Base-by-base conservation (phyloP, 1,140 invertebrate genomes). In the Galleria mellonella region DNA sequence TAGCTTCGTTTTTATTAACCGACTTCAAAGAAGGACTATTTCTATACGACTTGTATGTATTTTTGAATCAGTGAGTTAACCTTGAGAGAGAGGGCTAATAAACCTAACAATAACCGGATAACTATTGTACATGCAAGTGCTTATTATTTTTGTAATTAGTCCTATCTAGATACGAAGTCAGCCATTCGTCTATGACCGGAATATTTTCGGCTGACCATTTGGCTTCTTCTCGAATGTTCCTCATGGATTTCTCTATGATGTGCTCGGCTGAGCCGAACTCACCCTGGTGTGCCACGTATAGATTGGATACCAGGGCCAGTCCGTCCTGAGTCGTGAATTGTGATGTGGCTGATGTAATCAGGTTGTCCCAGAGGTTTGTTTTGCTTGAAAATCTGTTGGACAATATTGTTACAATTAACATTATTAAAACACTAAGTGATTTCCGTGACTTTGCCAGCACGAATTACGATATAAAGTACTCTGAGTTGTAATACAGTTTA, bases 241-340 rank as follows among this genome's bases (percentile, higher is more conserved):
- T 89, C 53, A 92, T 78, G 0, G 91, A 90, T 53, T 90, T 90
- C 61, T 90, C 88, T 7, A 93, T 89, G 10, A 92, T 89, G 29
- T 89, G 88, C 32, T 92, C 89, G 0, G 91, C 90, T 9, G 89
- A 89, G 0, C 90, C 91, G 44, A 92, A 91, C 55, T 92, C 88
- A 1, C 87, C 88, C 47, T 88, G 77, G 32, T 88, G 85, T 27
- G 87, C 60, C 5, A 87, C 72, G 40, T 92, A 91, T 0, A 93
- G 57, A 27, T 89, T 86, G 0, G 87, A 87, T 0, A 93, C 92
- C 79, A 90, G 87, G 29, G 92, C 88, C 13, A 92, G 82, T 7
- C 92, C 92, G 47, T 90, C 88, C 62, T 93, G 88, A 0, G 91
- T 93, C 27, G 90, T 92, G 63, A 94, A 94, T 8, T 89, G 88